A percentile compares a stretch with the other conserved stretches of the same genome.
These are phyloP conservation scores for Mesocricetus auratus DNA, from an alignment of 2,113 vertebrate genomes.

Conservation along the genomic window DNA sequence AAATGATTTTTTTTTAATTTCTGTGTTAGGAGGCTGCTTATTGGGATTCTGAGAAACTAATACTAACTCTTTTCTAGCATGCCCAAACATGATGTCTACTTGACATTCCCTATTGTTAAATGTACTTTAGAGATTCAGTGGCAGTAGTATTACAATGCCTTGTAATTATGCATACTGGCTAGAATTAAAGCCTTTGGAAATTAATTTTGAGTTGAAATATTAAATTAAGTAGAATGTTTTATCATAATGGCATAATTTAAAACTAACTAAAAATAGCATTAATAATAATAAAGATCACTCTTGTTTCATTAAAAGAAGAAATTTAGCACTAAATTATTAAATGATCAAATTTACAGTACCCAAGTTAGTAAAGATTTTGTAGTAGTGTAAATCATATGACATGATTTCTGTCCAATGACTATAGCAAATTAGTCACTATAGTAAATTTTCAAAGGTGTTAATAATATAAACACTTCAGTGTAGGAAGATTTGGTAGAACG, in stretches of 20 bases:
- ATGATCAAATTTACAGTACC: conserved; percentile 82
- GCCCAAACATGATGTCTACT: conserved; percentile 35
- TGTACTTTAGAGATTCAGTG: conserved; percentile 63
- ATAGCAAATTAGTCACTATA: conserved; percentile 79
- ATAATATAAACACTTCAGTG: conserved; percentile 76
- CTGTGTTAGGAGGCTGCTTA: conserved; percentile 24
- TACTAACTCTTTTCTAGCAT: conserved; percentile 10
- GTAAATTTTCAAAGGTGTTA: conserved; percentile 81
- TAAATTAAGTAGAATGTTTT: conserved; percentile 84
- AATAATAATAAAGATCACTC: conserved; percentile 83
- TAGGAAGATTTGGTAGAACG: conserved; percentile 30
- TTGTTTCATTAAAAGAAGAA: conserved; percentile 84
- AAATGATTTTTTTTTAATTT: conserved; percentile 41
- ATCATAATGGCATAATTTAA: conserved; percentile 85
- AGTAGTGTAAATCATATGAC: conserved; percentile 80
- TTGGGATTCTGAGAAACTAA: conserved; percentile 25
- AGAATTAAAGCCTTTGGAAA: conserved; percentile 83
- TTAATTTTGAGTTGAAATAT: conserved; percentile 86
- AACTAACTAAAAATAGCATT: conserved; percentile 86
- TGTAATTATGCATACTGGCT: conserved; percentile 79
- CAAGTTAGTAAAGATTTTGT: conserved; percentile 85
- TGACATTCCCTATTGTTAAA: conserved; percentile 55
- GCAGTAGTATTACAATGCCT: conserved; percentile 74
- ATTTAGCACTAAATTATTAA: conserved; percentile 84
- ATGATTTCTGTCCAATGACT: conserved; percentile 78